Conservation (phyloP, 2,888 invertebrate genomes). For the Tuberolachnus salignus region DNA sequence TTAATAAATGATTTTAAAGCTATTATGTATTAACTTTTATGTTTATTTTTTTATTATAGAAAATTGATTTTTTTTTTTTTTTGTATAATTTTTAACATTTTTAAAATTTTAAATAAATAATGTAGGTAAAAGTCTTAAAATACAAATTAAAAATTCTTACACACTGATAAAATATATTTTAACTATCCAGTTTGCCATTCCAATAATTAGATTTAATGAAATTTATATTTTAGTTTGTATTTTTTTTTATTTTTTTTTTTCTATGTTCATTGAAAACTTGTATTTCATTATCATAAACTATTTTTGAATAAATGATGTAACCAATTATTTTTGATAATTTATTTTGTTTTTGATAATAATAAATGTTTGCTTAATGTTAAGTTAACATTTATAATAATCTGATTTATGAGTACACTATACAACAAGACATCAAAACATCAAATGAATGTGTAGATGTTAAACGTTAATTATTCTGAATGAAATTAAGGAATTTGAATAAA, state of each 20-base stretch:
- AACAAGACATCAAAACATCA: too few species aligned
- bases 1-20: slow-evolving; percentile 30
- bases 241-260: not conserved
- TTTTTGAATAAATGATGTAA: slow-evolving; percentile 24
- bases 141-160: too few species aligned
- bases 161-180: not conserved
- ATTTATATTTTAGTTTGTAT: slow-evolving; percentile 13
- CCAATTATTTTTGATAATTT: not conserved
- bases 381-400: not conserved
- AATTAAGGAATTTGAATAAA: too few species aligned
- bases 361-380: too few species aligned
- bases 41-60: slow-evolving; percentile 3
- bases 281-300: slow-evolving; percentile 4
- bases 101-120: too few species aligned
- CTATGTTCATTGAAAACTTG: not conserved
- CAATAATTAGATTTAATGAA: slow-evolving; percentile 21
- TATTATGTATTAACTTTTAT: slow-evolving; percentile 28
- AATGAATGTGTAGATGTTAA: too few species aligned
- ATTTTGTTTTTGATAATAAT: slow-evolving; percentile 15
- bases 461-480: too few species aligned
- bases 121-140: too few species aligned
- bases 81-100: slow-evolving; percentile 2
- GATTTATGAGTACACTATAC: too few species aligned
- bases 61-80: slow-evolving; percentile 29
- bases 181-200: slow-evolving; percentile 29